A percentile compares a stretch with the other conserved stretches of the same genome.
Evolutionary conservation across 1,140 invertebrate species (phyloP).

Genomic region (Eueides isabella): DNA sequence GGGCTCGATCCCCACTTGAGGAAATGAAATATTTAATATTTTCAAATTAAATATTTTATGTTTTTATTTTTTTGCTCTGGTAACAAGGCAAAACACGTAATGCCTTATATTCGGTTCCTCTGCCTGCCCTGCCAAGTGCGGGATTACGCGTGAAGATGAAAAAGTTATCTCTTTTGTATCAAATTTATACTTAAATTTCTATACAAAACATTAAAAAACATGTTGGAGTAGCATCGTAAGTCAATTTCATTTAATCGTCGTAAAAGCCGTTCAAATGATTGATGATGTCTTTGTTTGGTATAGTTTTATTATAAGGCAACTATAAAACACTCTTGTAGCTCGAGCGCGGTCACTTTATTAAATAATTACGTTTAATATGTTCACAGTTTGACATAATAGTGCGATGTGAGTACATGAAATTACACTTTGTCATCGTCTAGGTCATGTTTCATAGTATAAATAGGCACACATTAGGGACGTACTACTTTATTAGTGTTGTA

Average conservation of each 20-base stretch:
- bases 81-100: no score
- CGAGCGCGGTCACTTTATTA: neutral
- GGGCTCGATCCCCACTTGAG: no score
- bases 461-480: slow-evolving; percentile 2
- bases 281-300: neutral
- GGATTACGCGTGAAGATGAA: no score
- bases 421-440: slow-evolving; percentile 11
- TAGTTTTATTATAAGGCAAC: neutral
- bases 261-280: neutral
- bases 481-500: neutral
- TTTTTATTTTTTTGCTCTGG: no score
- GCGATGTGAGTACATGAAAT: slow-evolving; percentile 11
- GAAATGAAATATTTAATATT: no score
- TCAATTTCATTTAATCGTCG: neutral
- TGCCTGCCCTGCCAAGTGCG: no score
- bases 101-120: no score
- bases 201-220: neutral
- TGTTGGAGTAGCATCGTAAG: neutral
- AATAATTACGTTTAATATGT: slow-evolving; percentile 8
- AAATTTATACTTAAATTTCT: neutral
- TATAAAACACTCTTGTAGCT: neutral
- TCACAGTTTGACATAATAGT: slow-evolving; percentile 11
- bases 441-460: slow-evolving; percentile 11
- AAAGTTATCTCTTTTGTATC: no score
- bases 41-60: no score